These are phyloP conservation scores for Trachelus troglodyta DNA, from an alignment of 2,888 invertebrate genomes.

Conservation along the genomic window DNA sequence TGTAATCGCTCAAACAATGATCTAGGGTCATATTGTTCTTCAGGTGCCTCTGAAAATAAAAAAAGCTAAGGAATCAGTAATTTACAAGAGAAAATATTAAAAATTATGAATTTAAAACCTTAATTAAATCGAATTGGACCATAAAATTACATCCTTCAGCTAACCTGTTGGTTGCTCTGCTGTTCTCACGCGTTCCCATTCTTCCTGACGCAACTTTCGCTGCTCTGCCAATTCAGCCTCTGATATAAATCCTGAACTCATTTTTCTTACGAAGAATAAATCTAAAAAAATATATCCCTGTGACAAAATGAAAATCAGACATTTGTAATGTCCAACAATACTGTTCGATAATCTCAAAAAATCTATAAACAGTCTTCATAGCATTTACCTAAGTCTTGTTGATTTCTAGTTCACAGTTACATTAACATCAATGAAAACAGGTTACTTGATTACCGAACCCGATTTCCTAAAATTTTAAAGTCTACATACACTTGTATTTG, in stretches of 20 bases:
- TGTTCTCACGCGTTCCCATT: slow-evolving; percentile 96
- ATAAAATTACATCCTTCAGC: slow-evolving; percentile 19
- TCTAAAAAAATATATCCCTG: background rate
- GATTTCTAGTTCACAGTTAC: background rate
- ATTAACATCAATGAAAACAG: background rate
- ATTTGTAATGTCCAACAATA: background rate
- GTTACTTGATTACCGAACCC: background rate
- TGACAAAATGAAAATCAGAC: background rate
- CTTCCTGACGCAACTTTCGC: slow-evolving; percentile 85
- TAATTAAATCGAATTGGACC: background rate
- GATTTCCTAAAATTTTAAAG: background rate
- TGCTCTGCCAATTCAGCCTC: slow-evolving; percentile 88
- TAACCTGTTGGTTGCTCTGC: slow-evolving; percentile 91
- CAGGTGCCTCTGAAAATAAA: slow-evolving; percentile 82
- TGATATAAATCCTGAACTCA: slow-evolving; percentile 94
- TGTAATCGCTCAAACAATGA: slow-evolving; percentile 93
- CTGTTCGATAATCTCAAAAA: background rate
- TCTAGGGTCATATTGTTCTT: slow-evolving; percentile 83
- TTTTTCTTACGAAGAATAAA: slow-evolving; percentile 56
- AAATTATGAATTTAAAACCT: background rate
- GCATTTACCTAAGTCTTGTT: background rate
- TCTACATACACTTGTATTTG: background rate
- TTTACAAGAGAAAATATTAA: slow-evolving; percentile 9
- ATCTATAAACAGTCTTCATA: background rate
- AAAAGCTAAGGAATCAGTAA: slow-evolving; percentile 24